Percentiles rank a stretch among this genome's conserved stretches.
phyloP scores from a whole-genome alignment of 2,888 invertebrate genomes.

The Xanthorhoe designata region DNA sequence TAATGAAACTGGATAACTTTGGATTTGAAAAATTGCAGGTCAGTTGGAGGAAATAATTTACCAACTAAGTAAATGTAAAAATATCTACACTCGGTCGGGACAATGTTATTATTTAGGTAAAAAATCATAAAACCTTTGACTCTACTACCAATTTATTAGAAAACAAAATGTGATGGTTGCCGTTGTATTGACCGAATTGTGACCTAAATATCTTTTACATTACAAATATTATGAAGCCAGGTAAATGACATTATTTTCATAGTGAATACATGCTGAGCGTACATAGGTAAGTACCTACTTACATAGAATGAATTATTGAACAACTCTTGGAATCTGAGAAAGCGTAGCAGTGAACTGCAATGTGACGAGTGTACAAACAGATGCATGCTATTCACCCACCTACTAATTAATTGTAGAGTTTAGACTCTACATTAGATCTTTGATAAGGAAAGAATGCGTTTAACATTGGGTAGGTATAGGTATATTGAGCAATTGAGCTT shows the following conservation, averaged over 20 bases:
- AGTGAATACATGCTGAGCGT: too few species aligned
- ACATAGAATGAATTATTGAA: conserved; percentile 17
- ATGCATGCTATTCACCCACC: background rate
- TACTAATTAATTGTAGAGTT: background rate
- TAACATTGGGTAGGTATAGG: background rate
- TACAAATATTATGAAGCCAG: too few species aligned
- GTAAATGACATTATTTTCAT: background rate
- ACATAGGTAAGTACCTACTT: too few species aligned
- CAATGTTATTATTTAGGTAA: too few species aligned
- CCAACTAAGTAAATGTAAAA: background rate
- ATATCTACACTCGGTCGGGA: too few species aligned
- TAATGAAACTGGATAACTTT: conserved; percentile 81
- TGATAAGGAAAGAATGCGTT: background rate
- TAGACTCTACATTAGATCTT: background rate
- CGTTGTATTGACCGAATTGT: too few species aligned
- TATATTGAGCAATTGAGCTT: too few species aligned
- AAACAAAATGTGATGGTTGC: too few species aligned
- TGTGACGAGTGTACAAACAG: conserved; percentile 14
- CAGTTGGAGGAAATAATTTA: conserved; percentile 26
- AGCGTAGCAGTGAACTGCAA: conserved; percentile 10
- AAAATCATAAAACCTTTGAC: too few species aligned
- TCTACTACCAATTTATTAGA: too few species aligned
- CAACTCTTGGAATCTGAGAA: conserved; percentile 18
- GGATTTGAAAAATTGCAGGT: conserved; percentile 82
- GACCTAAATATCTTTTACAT: too few species aligned